A percentile compares a stretch with the other conserved stretches of the same genome.
Conservation (phyloP, 2,797 vertebrate genomes). For the Acipenser transmontanus region DNA sequence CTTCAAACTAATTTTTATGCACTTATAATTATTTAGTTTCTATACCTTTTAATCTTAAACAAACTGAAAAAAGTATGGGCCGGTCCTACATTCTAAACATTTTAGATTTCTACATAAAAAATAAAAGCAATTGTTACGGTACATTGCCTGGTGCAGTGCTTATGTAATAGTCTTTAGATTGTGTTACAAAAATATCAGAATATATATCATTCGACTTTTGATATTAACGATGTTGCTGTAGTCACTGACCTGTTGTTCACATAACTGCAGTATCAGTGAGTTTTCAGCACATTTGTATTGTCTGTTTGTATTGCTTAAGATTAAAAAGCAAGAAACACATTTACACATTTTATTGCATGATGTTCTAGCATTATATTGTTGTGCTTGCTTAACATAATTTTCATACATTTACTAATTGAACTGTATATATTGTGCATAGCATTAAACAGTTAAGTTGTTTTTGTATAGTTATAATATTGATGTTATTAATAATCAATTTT, state of each 20-base stretch:
- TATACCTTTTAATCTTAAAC: not conserved
- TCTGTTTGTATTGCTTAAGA: not conserved
- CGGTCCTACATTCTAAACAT: not conserved
- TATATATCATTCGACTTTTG: not conserved
- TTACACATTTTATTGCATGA: not conserved
- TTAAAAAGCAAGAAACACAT: not conserved
- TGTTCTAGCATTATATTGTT: not conserved
- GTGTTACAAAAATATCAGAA: not conserved
- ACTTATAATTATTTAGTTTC: not conserved
- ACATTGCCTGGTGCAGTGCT: constrained; percentile 3
- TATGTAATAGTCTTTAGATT: not conserved
- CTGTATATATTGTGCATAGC: not conserved
- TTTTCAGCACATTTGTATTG: not conserved
- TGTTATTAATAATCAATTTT: constrained; percentile 1
- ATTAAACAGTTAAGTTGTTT: constrained; percentile 2
- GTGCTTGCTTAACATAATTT: not conserved
- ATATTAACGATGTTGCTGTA: not conserved
- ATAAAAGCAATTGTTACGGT: not conserved
- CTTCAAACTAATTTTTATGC: not conserved
- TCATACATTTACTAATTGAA: not conserved
- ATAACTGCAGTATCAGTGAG: not conserved
- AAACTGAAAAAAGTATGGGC: not conserved
- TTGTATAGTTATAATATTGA: constrained; percentile 1
- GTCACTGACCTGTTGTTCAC: not conserved
- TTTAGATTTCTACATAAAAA: not conserved